Evolutionary conservation across 2,797 vertebrate genomes (phyloP), one percentile per base, ranked within the genome.

Genomic region (Rhinichthys osculus): DNA sequence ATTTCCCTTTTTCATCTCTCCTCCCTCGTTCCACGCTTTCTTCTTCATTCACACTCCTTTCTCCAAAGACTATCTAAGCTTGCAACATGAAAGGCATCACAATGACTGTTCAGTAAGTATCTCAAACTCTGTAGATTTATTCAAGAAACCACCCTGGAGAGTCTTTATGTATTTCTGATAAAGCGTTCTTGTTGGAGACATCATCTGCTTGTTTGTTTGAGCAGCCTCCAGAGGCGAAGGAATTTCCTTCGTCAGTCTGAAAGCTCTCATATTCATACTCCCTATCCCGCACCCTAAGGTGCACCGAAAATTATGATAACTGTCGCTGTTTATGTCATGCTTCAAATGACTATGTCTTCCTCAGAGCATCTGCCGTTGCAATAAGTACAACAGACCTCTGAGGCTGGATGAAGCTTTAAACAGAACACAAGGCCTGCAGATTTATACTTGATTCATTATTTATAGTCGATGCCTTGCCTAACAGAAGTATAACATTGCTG

Each of bases 161-260:
- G 64, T 42, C 7, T 40, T 30, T 78, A 81, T 82, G 83, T 81
- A 85, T 83, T 72, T 85, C 73, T 84, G 67, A 78, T 73, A 85
- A 85, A 70, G 64, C n/a, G 40, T 62, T 79, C 40, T 72, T 88
- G 35, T 85, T 83, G 66, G 44, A 85, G 64, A 81, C 38, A 79
- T 79, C 71, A 52, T 74, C 47, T 76, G n/a, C 59, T 78, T 88
- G 81, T 83, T 87, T 80, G 85, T 80, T 83, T 82, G 80, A 84
- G 73, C 21, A 57, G 57, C 64, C 78, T 84, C 59, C 62, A 82
- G 77, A 66, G 81, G 66, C 72, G 67, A 59, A 54, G 42, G 85
- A 82, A 71, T 73, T 73, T 86, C 79, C 62, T 87, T 80, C 69
- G 21, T 73, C 87, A 64, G 30, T 82, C 33, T 67, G 50, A 86